Percentiles rank a stretch among this genome's conserved stretches.
These are phyloP conservation scores for Aphelocoma californica DNA, from an alignment of 2,797 vertebrate genomes.

Conservation along the genomic window DNA sequence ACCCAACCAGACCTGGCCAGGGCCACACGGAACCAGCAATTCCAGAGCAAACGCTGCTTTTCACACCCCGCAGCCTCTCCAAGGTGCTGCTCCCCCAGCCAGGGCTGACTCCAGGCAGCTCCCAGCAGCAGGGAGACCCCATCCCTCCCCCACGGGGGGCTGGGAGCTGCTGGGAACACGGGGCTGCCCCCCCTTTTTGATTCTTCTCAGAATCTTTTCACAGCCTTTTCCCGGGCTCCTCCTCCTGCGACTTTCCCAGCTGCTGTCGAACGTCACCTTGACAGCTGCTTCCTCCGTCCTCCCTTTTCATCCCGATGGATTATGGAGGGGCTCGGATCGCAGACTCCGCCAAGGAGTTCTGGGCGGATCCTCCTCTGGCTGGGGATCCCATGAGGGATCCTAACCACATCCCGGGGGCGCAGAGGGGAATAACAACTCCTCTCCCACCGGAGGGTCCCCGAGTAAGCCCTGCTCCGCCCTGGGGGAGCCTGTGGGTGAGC, in stretches of 20 bases:
- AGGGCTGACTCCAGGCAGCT: not conserved
- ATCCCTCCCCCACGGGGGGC: rapidly evolving
- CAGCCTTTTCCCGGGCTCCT: not conserved
- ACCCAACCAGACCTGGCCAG: not conserved
- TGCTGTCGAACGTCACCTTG: not conserved
- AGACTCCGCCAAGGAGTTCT: not conserved
- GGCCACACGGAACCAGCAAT: not conserved
- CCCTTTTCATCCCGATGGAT: not conserved
- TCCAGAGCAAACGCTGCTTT: not conserved
- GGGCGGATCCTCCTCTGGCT: not conserved
- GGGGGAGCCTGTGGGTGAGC: not conserved
- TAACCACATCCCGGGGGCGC: not conserved
- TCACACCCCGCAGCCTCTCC: not conserved
- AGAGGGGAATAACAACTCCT: not conserved
- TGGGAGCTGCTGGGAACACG: not conserved
- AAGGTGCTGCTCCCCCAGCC: not conserved
- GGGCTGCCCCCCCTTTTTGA: not conserved
- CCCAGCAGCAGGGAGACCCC: not conserved
- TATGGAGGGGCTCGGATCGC: not conserved
- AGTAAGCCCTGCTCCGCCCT: rapidly evolving
- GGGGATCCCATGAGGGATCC: not conserved
- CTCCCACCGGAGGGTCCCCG: not conserved
- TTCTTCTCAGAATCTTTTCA: not conserved
- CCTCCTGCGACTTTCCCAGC: not conserved
- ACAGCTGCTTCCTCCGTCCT: not conserved